Evolutionary conservation across 1,140 invertebrate species (phyloP), one percentile per base, ranked within the genome.

Genomic region (Drosophila nikananu): DNA sequence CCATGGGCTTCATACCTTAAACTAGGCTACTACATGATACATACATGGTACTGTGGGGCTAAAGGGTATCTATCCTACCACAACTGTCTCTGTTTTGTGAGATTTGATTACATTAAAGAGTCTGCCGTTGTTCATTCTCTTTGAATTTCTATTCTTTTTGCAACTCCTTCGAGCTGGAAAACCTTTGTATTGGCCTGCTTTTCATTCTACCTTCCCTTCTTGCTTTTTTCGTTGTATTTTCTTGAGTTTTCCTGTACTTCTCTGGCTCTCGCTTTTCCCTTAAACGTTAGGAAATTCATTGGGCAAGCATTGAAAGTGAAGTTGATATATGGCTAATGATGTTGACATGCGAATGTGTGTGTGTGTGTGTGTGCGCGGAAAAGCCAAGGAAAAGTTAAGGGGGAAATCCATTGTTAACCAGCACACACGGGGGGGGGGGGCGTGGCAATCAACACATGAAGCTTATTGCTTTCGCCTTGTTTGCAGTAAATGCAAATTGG

Each of bases 241-340:
- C 17, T 6, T 30, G 10, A 5, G 2, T 27, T 27, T 51, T 3
- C 25, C 12, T 19, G 23, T 10, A 27, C 17, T 49, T 32, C 32
- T 46, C 32, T 46, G 2, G 27, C n/a, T 52, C n/a, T 32, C n/a
- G 8, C 41, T 63, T 19, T 25, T 15, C 13, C n/a, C 12, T 37
- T n/a, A 32, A 71, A 44, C 41, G 27, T 39, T 37, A 37, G 19
- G 27, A 37, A 58, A 57, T 70, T 70, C 41, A 72, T 72, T 73
- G 70, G 67, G 66, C 27, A 42, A 41, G 44, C 77, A 46, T 61
- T 52, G 37, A 82, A 66, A 77, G 71, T 68, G 75, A 72, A 80
- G 62, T 80, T 87, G 78, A 84, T 84, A 80, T 83, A 87, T 83
- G 63, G 76, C 84, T 86, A 80, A 87, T 86, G 80, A 87, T 80